Evolutionary conservation across 2,113 vertebrate genomes (phyloP).

Genomic region (Dunckerocampus dactyliophorus): DNA sequence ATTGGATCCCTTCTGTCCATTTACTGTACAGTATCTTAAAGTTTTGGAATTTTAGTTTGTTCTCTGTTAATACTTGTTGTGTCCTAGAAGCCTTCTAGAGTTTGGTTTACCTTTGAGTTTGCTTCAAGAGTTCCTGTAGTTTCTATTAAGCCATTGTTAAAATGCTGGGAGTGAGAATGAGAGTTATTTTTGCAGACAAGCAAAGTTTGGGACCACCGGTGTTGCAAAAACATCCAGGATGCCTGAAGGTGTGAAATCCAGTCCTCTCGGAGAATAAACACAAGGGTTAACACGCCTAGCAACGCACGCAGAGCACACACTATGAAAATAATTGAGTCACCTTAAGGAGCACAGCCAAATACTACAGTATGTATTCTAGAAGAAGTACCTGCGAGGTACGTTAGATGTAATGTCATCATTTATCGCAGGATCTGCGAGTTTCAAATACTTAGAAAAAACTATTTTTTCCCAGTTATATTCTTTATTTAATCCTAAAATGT

Average conservation of each 20-base stretch:
- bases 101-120: not conserved
- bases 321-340: constrained; percentile 21
- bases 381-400: no score
- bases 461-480: constrained; percentile 53
- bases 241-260: constrained; percentile 37
- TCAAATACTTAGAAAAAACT: constrained; percentile 21
- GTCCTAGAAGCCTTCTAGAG: no score
- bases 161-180: constrained; percentile 25
- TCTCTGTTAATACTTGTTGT: no score
- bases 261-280: constrained; percentile 38
- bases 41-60: no score
- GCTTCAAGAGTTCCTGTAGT: not conserved
- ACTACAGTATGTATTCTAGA: not conserved
- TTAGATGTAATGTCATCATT: no score
- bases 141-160: not conserved
- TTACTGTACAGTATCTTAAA: no score
- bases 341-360: not conserved
- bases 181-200: constrained; percentile 41
- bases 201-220: constrained; percentile 22
- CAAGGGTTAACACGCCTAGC: constrained; percentile 11
- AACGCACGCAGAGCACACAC: constrained; percentile 5
- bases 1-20: no score
- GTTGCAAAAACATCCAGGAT: constrained; percentile 19
- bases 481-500: constrained; percentile 63
- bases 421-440: no score